Evolutionary conservation across 1,140 invertebrate genomes (phyloP).

Genomic region (Drosophila novamexicana): DNA sequence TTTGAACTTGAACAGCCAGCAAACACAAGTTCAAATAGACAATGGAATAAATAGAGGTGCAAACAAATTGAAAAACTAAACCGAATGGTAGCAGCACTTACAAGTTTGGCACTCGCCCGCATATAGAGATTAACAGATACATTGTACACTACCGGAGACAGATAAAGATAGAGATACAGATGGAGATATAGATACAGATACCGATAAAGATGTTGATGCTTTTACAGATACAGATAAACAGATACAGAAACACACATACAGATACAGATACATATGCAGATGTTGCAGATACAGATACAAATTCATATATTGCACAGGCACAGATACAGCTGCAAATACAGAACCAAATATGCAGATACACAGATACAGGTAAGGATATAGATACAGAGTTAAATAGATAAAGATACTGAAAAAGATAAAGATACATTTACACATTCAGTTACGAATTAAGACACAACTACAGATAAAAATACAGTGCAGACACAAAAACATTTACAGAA

Average conservation of each 20-base stretch:
- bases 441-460: neutral
- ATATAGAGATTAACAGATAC: conserved; percentile 8
- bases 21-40: conserved; percentile 12
- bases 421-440: neutral
- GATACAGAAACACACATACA: neutral
- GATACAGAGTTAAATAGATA: no score
- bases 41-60: conserved; percentile 10
- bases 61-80: conserved; percentile 64
- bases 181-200: neutral
- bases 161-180: conserved; percentile 9
- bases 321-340: neutral
- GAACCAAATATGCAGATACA: no score
- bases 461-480: neutral
- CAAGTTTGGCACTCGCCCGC: conserved; percentile 63
- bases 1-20: conserved; percentile 69
- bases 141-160: neutral
- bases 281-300: neutral
- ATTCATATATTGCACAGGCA: no score
- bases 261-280: neutral
- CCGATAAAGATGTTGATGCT: neutral
- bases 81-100: conserved; percentile 29
- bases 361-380: no score
- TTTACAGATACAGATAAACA: neutral
- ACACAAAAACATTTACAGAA: neutral
- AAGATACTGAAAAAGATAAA: no score